These are phyloP conservation scores for Calcarius ornatus DNA, from an alignment of 2,113 vertebrate genomes.

Conservation along the genomic window DNA sequence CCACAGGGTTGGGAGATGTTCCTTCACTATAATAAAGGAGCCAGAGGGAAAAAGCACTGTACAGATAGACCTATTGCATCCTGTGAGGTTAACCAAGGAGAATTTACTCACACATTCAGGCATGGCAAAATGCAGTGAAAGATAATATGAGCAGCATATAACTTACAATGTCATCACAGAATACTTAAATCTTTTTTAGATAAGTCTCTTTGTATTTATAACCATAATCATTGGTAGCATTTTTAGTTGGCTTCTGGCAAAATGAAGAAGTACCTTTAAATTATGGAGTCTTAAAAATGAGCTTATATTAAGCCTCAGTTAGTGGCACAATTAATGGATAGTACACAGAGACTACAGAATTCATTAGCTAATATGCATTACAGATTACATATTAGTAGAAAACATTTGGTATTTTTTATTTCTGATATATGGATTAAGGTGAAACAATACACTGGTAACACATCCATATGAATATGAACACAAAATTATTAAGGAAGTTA, in stretches of 20 bases:
- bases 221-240: background rate
- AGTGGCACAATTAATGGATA: background rate
- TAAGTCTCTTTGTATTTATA: background rate
- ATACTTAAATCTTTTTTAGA: background rate
- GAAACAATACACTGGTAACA: background rate
- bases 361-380: background rate
- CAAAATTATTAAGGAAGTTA: background rate
- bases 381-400: background rate
- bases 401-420: background rate
- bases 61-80: background rate
- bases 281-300: background rate
- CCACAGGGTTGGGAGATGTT: background rate
- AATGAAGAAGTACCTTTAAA: background rate
- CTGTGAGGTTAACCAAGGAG: background rate
- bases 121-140: background rate
- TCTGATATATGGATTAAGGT: background rate
- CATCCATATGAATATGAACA: background rate
- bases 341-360: background rate
- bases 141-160: background rate
- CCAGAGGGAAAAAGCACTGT: background rate
- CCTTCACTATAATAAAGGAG: background rate
- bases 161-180: background rate
- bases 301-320: background rate
- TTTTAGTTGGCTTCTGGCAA: background rate
- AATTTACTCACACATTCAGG: background rate